These are phyloP conservation scores for Clostera curtula DNA, from an alignment of 2,888 invertebrate genomes.

Conservation along the genomic window DNA sequence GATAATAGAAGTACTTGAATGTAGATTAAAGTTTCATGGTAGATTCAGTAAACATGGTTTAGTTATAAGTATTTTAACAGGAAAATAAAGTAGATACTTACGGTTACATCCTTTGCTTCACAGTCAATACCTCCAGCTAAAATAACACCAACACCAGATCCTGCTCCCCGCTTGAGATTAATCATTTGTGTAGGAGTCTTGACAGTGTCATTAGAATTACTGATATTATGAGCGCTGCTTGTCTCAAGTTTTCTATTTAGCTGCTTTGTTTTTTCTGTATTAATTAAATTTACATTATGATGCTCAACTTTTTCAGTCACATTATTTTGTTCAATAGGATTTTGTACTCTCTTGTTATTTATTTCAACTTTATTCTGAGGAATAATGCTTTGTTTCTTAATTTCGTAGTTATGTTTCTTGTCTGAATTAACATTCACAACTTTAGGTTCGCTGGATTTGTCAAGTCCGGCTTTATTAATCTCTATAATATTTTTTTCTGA, in stretches of 20 bases:
- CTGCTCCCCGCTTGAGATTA: constrained; percentile 52
- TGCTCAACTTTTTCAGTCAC: constrained; percentile 12
- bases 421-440: constrained; percentile 12
- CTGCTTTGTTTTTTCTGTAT: constrained; percentile 22
- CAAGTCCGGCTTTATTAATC: constrained; percentile 48
- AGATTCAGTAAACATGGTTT: too few relatives aligned
- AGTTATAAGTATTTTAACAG: too few relatives aligned
- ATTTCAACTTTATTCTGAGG: constrained; percentile 27
- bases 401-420: constrained; percentile 28
- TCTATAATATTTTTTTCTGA: constrained; percentile 56
- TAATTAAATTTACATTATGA: constrained; percentile 7
- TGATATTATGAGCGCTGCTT: constrained; percentile 27
- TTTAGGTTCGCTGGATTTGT: constrained; percentile 34
- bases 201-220: constrained; percentile 23
- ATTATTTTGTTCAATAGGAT: constrained; percentile 23
- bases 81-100: too few relatives aligned
- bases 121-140: constrained; percentile 93
- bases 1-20: too few relatives aligned
- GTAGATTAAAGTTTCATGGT: too few relatives aligned
- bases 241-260: constrained; percentile 21
- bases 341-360: constrained; percentile 21
- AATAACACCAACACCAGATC: constrained; percentile 87
- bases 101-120: constrained; percentile 93
- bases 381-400: constrained; percentile 24
- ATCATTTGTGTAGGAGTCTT: constrained; percentile 43